These are phyloP conservation scores for Cacatua alba DNA, from an alignment of 2,113 vertebrate species.

Conservation along the genomic window DNA sequence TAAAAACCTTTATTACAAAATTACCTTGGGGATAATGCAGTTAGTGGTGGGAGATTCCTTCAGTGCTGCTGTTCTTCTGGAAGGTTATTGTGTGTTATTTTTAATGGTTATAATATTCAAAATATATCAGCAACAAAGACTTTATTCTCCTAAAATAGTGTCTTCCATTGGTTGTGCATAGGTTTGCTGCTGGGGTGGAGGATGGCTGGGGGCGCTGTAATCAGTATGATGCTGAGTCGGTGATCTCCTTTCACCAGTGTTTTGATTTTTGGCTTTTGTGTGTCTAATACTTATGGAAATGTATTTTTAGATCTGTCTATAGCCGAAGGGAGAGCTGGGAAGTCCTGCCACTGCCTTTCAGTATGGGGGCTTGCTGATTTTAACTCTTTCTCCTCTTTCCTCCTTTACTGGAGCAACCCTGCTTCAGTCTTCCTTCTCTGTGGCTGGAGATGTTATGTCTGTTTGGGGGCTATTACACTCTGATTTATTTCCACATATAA, in stretches of 20 bases:
- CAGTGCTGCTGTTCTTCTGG: neutral
- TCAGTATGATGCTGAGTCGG: neutral
- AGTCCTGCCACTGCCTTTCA: neutral
- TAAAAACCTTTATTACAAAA: neutral
- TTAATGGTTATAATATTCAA: neutral
- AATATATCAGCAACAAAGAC: neutral
- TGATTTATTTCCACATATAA: neutral
- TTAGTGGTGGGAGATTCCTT: neutral
- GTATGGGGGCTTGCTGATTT: neutral
- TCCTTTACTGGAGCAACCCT: neutral
- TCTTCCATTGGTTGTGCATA: neutral
- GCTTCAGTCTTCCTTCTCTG: neutral
- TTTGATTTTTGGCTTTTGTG: neutral
- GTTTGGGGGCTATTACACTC: neutral
- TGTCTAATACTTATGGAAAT: neutral
- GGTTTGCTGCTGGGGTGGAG: neutral
- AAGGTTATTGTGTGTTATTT: neutral
- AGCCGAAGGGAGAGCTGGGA: neutral
- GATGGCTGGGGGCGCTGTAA: neutral
- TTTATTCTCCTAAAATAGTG: neutral
- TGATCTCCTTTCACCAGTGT: neutral
- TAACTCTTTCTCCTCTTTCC: neutral
- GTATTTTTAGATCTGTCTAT: neutral
- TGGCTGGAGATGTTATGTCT: fast-evolving
- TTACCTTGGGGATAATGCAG: neutral